These are phyloP conservation scores for Prosopocoilus inquinatus DNA, from an alignment of 2,888 invertebrate genomes.

Conservation along the genomic window DNA sequence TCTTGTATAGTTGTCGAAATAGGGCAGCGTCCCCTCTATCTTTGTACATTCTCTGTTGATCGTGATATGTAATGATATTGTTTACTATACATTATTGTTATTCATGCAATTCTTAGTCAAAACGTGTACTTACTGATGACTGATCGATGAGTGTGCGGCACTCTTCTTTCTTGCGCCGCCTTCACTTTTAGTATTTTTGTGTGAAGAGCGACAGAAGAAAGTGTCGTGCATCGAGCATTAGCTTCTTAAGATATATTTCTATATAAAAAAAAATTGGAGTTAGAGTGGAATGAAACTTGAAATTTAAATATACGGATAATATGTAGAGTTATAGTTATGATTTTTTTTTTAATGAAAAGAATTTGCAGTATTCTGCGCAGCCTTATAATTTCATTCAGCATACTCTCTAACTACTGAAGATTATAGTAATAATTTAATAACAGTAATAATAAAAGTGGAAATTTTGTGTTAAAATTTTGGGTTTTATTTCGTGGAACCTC, in stretches of 20 bases:
- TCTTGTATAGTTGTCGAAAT: background rate
- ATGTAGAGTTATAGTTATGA: slow-evolving; percentile 13
- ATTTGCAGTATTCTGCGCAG: slow-evolving; percentile 6
- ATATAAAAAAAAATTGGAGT: slow-evolving; percentile 1
- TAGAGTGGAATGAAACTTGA: slow-evolving; percentile 3
- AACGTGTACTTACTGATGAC: slow-evolving; percentile 2
- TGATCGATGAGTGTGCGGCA: background rate
- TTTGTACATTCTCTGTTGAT: slow-evolving; percentile 8
- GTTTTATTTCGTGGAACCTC: too few relatives aligned
- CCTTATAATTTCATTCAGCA: too few relatives aligned
- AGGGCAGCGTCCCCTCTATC: slow-evolving; percentile 8
- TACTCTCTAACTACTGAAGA: too few relatives aligned
- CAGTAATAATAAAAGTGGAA: too few relatives aligned
- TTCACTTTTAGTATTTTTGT: background rate
- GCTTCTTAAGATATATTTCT: background rate
- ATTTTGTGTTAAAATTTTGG: too few relatives aligned
- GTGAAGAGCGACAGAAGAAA: background rate
- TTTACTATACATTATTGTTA: slow-evolving; percentile 1
- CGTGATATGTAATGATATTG: slow-evolving; percentile 17
- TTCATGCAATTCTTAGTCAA: background rate
- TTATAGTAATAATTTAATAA: too few relatives aligned
- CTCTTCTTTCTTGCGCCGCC: background rate
- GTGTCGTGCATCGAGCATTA: background rate
- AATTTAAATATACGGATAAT: slow-evolving; percentile 8
- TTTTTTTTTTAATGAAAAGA: slow-evolving; percentile 17